Percentiles rank a stretch among this genome's conserved stretches.
phyloP scores from a whole-genome alignment of 64 coral and sea anemone species.

The Porites australiensis region DNA sequence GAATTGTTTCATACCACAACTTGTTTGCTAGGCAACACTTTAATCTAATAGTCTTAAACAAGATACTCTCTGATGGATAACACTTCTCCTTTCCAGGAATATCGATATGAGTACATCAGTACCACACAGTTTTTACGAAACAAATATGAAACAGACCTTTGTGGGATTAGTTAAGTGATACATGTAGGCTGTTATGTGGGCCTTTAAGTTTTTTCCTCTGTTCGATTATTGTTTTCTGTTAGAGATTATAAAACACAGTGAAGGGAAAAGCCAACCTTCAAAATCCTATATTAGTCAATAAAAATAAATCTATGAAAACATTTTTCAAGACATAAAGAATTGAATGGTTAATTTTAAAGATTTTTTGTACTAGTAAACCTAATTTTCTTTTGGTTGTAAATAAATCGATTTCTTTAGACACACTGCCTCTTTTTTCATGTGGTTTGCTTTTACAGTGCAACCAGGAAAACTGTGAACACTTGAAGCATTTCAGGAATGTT shows the following conservation, averaged over 20 bases:
- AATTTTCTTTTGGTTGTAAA: constrained; percentile 39
- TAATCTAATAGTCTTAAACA: too few relatives aligned
- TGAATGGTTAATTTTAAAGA: constrained; percentile 6
- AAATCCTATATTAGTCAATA: background rate
- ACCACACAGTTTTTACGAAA: background rate
- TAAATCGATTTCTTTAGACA: constrained; percentile 51
- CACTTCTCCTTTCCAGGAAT: too few relatives aligned
- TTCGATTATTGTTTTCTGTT: background rate
- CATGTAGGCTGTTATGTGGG: background rate
- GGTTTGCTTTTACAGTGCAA: background rate
- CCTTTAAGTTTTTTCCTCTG: background rate
- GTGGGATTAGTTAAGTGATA: background rate
- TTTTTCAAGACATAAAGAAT: background rate
- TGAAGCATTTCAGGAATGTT: too few relatives aligned
- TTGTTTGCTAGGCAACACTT: too few relatives aligned
- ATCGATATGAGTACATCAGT: too few relatives aligned
- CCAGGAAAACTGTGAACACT: too few relatives aligned
- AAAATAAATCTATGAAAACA: background rate
- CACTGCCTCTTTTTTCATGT: background rate
- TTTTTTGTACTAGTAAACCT: constrained; percentile 20
- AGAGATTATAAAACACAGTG: too few relatives aligned
- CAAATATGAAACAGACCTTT: background rate
- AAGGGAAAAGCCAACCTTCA: background rate
- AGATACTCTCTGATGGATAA: too few relatives aligned
- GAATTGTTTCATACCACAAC: too few relatives aligned